Evolutionary conservation across 2,888 invertebrate species (phyloP).

Genomic region (Mythimna ferrago): DNA sequence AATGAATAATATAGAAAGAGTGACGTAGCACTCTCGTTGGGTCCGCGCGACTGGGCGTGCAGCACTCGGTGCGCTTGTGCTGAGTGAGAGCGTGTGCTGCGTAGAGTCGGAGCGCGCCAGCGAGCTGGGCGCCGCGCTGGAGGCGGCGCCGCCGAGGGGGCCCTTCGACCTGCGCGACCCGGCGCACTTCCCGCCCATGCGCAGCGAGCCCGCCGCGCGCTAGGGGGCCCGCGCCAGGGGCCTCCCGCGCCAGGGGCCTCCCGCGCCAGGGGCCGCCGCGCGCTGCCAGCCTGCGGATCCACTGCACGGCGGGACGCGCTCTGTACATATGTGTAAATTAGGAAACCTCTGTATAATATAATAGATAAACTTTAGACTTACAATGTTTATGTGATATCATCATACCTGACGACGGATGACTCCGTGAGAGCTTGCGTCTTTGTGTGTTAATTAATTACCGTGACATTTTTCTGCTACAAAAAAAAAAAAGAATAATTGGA

Average conservation of each 20-base stretch:
- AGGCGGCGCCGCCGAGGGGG: conserved; percentile 92
- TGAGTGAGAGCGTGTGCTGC: conserved; percentile 8
- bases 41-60: neutral
- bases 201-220: conserved; percentile 57
- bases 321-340: conserved; percentile 59
- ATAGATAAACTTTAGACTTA: conserved; percentile 51
- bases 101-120: conserved; percentile 94
- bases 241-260: neutral
- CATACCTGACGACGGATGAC: conserved; percentile 55
- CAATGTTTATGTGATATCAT: conserved; percentile 58
- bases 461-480: conserved; percentile 45
- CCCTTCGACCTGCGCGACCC: conserved; percentile 95
- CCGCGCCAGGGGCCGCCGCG: neutral
- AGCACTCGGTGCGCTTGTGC: neutral
- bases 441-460: conserved; percentile 51
- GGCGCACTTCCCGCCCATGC: conserved; percentile 95
- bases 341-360: conserved; percentile 39
- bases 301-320: neutral
- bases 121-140: conserved; percentile 94
- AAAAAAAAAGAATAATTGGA: conserved; percentile 43
- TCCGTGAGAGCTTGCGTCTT: conserved; percentile 48
- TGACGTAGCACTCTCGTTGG: neutral
- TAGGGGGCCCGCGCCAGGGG: neutral
- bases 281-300: conserved; percentile 21
- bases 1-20: neutral